Evolutionary conservation across 2,888 invertebrate species (phyloP), one percentile per base, ranked within the genome.

Genomic region (Dicranocentrus wangi): DNA sequence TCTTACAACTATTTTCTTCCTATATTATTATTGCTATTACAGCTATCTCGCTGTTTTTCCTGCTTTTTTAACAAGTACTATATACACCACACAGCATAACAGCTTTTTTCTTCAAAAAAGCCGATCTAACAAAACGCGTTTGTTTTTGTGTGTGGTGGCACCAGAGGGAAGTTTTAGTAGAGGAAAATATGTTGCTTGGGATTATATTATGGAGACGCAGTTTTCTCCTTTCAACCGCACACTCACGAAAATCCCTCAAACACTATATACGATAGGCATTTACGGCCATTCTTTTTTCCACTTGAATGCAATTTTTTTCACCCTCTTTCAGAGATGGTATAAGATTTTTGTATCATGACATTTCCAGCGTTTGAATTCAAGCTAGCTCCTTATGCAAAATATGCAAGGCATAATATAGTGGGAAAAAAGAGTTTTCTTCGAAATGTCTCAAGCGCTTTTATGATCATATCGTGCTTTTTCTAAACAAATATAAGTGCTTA

Each of bases 271-370:
- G 19, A 55, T 10, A 55, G 25, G 15, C 55, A 55, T 55, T 51
- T 55, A 55, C 55, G n/a, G 15, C 47, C 25, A 25, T n/a, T 55
- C 19, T 19, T 25, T 25, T 13, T 55, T 25, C 55, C 55, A 55
- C 55, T 55, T 55, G 55, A 55, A 55, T 55, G 55, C 55, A 55
- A 55, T 55, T 55, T 55, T 55, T 25, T 23, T 55, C 23, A 8
- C 55, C 55, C 55, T 25, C 15, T 10, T 13, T 10, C 47, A 10
- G 15, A 47, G 55, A 25, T 19, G 55, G 55, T 19, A 55, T 25
- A 55, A 55, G 55, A 55, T 55, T 8, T 25, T 55, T 25, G 25
- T 25, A 55, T 55, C 55, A 25, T 55, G 55, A 55, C 55, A 55
- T 55, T 55, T 55, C 55, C 25, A 55, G 25, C 21, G 55, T n/a